Evolutionary conservation across 2,797 vertebrate species (phyloP).

Genomic region (Spinus pinus): DNA sequence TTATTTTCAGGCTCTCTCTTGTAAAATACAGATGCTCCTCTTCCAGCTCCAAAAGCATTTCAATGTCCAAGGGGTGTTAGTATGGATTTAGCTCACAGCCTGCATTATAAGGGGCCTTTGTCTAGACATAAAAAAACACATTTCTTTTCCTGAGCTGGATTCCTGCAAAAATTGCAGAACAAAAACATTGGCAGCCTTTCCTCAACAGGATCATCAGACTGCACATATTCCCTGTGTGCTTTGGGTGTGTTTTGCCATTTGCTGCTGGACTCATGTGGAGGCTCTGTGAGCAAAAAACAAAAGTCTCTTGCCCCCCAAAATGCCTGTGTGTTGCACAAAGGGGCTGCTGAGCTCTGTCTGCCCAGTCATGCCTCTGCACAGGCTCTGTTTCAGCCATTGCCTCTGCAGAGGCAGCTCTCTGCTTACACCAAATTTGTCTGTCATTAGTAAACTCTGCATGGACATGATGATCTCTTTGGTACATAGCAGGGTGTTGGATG

Average conservation of each 20-base stretch:
- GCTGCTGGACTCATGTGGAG: neutral
- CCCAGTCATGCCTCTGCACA: rapidly evolving
- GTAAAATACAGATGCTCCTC: neutral
- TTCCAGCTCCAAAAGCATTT: neutral
- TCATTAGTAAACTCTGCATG: neutral
- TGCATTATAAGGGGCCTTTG: neutral
- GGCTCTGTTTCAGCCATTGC: neutral
- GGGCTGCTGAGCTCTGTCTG: neutral
- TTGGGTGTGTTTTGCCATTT: neutral
- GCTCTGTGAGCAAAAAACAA: neutral
- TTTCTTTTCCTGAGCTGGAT: neutral
- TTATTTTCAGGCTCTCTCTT: neutral
- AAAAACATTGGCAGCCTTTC: neutral
- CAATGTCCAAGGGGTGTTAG: neutral
- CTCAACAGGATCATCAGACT: neutral
- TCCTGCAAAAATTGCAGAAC: neutral
- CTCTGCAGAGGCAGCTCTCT: neutral
- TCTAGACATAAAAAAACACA: neutral
- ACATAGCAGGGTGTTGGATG: neutral
- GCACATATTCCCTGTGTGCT: neutral
- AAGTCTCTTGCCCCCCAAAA: neutral
- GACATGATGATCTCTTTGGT: neutral
- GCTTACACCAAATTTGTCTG: neutral
- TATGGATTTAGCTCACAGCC: neutral
- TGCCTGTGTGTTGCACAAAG: rapidly evolving